Evolutionary conservation across 2,797 vertebrate genomes (phyloP), one percentile per base, ranked within the genome.

Genomic region (Sciurus vulgaris): DNA sequence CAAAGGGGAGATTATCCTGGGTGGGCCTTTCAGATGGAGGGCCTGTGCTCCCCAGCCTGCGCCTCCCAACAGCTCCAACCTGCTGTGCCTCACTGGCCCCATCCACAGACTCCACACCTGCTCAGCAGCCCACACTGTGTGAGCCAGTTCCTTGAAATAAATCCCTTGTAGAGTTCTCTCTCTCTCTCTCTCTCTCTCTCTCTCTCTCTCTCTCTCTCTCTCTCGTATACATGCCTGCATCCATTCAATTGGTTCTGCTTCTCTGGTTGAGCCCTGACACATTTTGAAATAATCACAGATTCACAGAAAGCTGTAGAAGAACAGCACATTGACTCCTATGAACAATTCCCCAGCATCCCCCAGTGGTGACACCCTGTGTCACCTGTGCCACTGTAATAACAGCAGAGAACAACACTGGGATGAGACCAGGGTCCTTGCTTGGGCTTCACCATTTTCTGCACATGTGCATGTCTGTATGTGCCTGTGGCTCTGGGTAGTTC

Each of bases 391-490:
- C 4, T 2, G 69, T 22, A 65, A 9, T 51, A 70, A 73, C 18
- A 41, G 5, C 14, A 63, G 24, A 17, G 79, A 67, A 35, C 14
- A 18, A 54, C 20, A 2, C 22, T 13, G 35, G 24, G 38, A 44
- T 5, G 17, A 35, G 7, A 9, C 14, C 10, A 38, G 30, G 38
- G 59, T 4, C 77, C 49, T 65, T 2, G 4, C 24, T 38, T 3
- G 20, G 54, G 33, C 30, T 33, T 18, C 91, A 54, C 6, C 56
- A 6, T 4, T 7, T 30, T 26, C 59, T 5, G 8, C 4, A 7
- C 5, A 6, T 3, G 0, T 20, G 1, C 3, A 6, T 28, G n/a
- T 18, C 6, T 7, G 22, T 3, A 9, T 2, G 24, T 28, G 15
- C 81, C 30, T 20, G 30, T 49, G 73, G 54, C 7, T 47, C 76